Evolutionary conservation across 64 coral and sea anemone species (phyloP).

Genomic region (Astreopora myriophthalma): DNA sequence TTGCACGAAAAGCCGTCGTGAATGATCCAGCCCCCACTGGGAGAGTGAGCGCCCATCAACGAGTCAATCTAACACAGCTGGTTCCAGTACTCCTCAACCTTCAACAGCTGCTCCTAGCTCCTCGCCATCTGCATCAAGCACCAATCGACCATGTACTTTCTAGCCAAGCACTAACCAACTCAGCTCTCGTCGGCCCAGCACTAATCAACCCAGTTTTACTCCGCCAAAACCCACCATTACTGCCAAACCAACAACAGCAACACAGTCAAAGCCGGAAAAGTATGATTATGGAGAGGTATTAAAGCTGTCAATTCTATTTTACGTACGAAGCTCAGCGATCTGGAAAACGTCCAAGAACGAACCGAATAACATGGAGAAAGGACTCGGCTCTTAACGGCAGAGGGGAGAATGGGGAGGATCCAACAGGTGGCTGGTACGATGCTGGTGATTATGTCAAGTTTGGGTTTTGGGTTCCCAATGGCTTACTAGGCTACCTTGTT

Average conservation of each 20-base stretch:
- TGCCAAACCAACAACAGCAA: not conserved
- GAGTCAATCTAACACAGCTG: not conserved
- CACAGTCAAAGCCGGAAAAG: not conserved
- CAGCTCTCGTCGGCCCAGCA: not conserved
- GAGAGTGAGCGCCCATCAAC: not conserved
- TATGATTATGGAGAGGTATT: conserved; percentile 81
- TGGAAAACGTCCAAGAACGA: conserved; percentile 76
- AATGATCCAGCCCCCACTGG: conserved; percentile 7
- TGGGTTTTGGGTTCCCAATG: conserved; percentile 94
- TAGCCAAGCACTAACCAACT: not conserved
- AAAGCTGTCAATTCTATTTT: conserved; percentile 88
- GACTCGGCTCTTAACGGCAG: conserved; percentile 73
- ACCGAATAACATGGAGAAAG: conserved; percentile 88
- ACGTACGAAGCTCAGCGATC: conserved; percentile 97
- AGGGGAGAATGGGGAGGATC: conserved; percentile 70
- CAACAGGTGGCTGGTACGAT: conserved; percentile 97
- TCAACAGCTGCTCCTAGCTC: not conserved
- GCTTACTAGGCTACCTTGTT: conserved; percentile 73
- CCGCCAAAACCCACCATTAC: not conserved
- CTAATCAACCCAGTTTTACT: not conserved
- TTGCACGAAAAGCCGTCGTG: not conserved
- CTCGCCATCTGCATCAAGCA: not conserved
- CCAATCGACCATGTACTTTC: no score
- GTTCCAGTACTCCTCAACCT: not conserved
- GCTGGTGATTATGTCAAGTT: conserved; percentile 98